Percentiles rank a stretch among this genome's conserved stretches.
phyloP scores from a whole-genome alignment of 2,888 invertebrate species.

The Dasypogon diadema region DNA sequence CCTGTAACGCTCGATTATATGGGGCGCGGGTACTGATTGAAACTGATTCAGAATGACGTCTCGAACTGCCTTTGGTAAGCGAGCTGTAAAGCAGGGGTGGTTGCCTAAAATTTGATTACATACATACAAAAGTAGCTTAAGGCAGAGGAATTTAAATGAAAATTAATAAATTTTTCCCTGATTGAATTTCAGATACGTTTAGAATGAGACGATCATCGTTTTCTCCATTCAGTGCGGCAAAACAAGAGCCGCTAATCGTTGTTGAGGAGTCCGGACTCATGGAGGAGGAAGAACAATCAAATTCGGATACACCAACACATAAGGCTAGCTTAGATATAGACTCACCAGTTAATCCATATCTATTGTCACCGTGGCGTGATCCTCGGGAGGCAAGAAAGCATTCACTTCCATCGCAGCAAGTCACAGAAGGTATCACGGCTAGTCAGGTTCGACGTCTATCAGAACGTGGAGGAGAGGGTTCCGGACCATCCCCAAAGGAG shows the following conservation, averaged over 20 bases:
- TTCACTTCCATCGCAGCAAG: slow-evolving; percentile 86
- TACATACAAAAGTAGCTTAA: background rate
- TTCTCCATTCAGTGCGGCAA: slow-evolving; percentile 70
- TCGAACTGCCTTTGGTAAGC: slow-evolving; percentile 10
- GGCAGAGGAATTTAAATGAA: background rate
- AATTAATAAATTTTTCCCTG: background rate
- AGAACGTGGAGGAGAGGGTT: slow-evolving; percentile 81
- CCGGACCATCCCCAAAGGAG: slow-evolving; percentile 81
- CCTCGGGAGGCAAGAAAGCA: slow-evolving; percentile 81
- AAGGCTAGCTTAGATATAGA: slow-evolving; percentile 79
- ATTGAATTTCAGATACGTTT: slow-evolving; percentile 63
- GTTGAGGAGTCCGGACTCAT: slow-evolving; percentile 81
- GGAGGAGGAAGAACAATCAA: slow-evolving; percentile 74
- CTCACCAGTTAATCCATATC: slow-evolving; percentile 84
- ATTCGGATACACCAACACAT: slow-evolving; percentile 69
- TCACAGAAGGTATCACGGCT: slow-evolving; percentile 87
- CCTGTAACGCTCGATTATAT: background rate
- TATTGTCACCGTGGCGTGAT: slow-evolving; percentile 85
- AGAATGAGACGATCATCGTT: slow-evolving; percentile 78
- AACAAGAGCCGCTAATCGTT: slow-evolving; percentile 83
- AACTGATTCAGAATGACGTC: background rate
- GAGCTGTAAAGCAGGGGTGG: background rate
- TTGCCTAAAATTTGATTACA: slow-evolving; percentile 2
- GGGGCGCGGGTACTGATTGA: background rate
- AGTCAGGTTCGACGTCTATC: slow-evolving; percentile 87